Conservation (phyloP, 2,888 invertebrate genomes). For the Margaritifera margaritifera region DNA sequence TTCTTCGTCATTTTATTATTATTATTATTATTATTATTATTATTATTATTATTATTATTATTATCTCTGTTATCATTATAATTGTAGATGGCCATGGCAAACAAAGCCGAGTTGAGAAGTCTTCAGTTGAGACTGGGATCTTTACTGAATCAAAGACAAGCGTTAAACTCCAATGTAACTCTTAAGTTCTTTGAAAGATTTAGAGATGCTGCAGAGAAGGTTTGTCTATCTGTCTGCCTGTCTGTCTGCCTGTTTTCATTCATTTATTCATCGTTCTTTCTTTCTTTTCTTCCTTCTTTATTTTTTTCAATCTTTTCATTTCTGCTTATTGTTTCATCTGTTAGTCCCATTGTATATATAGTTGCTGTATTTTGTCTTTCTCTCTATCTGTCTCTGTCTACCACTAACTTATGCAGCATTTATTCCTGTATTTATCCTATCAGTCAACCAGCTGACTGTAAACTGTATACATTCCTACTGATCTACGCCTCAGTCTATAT, state of each 20-base stretch:
- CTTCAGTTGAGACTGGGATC: constrained; percentile 37
- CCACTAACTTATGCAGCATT: no score
- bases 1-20: no score
- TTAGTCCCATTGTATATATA: no score
- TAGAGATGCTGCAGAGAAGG: constrained; percentile 35
- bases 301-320: neutral
- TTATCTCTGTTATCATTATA: constrained; percentile 1
- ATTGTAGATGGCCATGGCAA: constrained; percentile 35
- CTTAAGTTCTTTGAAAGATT: constrained; percentile 39
- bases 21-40: no score
- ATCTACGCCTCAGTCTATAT: no score
- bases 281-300: neutral
- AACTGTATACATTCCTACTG: no score
- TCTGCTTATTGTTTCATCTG: neutral
- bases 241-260: neutral
- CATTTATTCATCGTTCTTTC: neutral
- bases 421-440: no score
- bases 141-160: constrained; percentile 38
- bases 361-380: no score
- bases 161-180: constrained; percentile 47
- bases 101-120: constrained; percentile 33
- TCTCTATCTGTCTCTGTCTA: no score
- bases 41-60: no score
- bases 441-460: no score
- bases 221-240: constrained; percentile 8